These are phyloP conservation scores for Sitta carolinensis DNA, from an alignment of 2,797 vertebrate species.

Conservation along the genomic window DNA sequence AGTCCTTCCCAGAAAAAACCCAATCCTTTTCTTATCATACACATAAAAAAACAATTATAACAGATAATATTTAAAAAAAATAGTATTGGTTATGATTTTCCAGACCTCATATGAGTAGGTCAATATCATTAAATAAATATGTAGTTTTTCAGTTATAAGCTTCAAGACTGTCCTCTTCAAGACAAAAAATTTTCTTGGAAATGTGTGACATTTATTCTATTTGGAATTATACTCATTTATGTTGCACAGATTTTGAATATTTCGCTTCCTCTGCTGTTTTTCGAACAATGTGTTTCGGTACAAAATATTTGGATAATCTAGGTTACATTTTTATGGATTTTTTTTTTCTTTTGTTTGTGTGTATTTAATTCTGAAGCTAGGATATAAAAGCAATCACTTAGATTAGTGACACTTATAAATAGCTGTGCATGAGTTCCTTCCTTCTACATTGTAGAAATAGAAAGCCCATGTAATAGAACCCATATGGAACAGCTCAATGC, in stretches of 20 bases:
- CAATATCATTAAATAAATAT: neutral
- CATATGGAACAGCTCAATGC: neutral
- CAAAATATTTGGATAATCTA: neutral
- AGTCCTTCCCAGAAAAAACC: neutral
- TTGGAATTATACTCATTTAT: neutral
- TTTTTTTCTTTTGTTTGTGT: neutral
- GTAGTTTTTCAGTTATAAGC: neutral
- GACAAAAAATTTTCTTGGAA: neutral
- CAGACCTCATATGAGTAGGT: neutral
- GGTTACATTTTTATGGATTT: neutral
- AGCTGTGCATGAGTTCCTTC: neutral
- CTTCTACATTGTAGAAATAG: neutral
- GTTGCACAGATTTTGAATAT: neutral
- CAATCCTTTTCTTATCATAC: neutral
- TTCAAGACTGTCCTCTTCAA: neutral
- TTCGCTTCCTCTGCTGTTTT: neutral
- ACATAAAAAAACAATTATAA: neutral
- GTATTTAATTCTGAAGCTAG: neutral
- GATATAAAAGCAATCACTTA: neutral
- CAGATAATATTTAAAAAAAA: neutral
- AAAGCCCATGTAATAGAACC: neutral
- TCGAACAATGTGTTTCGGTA: neutral
- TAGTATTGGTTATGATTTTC: neutral
- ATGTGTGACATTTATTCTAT: neutral
- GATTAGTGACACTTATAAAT: neutral